These are phyloP conservation scores for Neoniphon sammara DNA, from an alignment of 2,797 vertebrate genomes.

Conservation along the genomic window DNA sequence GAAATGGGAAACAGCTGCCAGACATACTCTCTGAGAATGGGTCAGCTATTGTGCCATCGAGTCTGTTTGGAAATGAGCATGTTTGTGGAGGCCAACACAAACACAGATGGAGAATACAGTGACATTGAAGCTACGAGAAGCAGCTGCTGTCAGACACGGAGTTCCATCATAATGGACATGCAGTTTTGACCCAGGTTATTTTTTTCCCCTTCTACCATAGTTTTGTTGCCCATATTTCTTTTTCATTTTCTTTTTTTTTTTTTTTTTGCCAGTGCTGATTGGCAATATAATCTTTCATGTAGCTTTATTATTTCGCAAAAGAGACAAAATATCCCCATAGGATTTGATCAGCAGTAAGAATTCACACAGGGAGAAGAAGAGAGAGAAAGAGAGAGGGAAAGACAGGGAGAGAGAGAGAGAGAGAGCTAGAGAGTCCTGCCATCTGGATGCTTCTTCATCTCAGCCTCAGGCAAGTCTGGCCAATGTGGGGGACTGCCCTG, in stretches of 20 bases:
- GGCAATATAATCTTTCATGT: neutral
- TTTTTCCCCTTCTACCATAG: neutral
- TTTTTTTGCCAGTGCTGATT: neutral
- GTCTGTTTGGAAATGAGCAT: neutral
- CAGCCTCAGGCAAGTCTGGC: conserved; percentile 54
- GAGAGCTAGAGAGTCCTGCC: conserved; percentile 36
- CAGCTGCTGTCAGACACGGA: neutral
- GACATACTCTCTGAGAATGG: neutral
- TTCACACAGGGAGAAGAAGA: conserved; percentile 14
- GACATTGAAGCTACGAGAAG: conserved; percentile 1
- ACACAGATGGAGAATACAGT: neutral
- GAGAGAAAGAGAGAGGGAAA: conserved; percentile 22
- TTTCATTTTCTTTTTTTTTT: neutral
- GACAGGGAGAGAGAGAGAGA: neutral
- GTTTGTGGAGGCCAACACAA: neutral
- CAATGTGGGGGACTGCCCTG: conserved; percentile 42
- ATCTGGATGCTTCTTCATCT: conserved; percentile 68
- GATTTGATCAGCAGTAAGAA: conserved; percentile 30
- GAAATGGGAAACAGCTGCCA: neutral
- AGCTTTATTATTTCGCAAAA: conserved; percentile 25
- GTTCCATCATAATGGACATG: neutral
- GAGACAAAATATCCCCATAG: conserved; percentile 5
- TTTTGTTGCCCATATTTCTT: no score
- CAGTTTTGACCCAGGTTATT: neutral
- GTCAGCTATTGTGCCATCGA: neutral